A percentile compares a stretch with the other conserved stretches of the same genome.
Conservation (phyloP, 2,797 vertebrate genomes). For the Clamator glandarius region DNA sequence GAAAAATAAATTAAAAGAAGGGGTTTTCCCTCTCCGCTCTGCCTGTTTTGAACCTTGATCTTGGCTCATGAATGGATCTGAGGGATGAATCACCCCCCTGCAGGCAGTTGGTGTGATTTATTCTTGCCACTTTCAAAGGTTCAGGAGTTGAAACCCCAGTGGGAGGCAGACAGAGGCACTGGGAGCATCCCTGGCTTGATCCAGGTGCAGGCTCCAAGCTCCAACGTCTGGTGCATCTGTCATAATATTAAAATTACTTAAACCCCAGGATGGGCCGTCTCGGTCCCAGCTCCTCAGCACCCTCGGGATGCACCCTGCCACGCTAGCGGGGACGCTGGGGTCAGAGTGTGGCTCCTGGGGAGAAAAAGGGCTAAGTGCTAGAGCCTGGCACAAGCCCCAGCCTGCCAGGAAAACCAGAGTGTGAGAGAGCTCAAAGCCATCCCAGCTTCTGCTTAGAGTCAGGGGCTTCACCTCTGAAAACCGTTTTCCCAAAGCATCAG, state of each 20-base stretch:
- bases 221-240: rapidly evolving
- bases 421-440: rapidly evolving
- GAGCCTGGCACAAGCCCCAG: no score
- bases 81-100: neutral
- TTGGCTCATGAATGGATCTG: neutral
- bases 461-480: neutral
- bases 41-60: neutral
- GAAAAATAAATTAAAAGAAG: neutral
- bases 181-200: neutral
- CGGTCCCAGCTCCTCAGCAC: rapidly evolving
- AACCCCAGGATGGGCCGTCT: neutral
- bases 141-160: neutral
- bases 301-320: neutral
- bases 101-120: neutral
- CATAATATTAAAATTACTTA: no score
- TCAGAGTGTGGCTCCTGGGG: neutral
- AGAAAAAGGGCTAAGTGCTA: neutral
- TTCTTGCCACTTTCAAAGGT: neutral
- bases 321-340: neutral
- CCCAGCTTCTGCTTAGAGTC: rapidly evolving
- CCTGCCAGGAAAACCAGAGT: neutral
- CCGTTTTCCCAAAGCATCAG: neutral
- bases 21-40: neutral
- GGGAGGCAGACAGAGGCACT: neutral
- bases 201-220: neutral